Evolutionary conservation across 2,797 vertebrate species (phyloP), one percentile per base, ranked within the genome.

Genomic region (Trematomus bernacchii): DNA sequence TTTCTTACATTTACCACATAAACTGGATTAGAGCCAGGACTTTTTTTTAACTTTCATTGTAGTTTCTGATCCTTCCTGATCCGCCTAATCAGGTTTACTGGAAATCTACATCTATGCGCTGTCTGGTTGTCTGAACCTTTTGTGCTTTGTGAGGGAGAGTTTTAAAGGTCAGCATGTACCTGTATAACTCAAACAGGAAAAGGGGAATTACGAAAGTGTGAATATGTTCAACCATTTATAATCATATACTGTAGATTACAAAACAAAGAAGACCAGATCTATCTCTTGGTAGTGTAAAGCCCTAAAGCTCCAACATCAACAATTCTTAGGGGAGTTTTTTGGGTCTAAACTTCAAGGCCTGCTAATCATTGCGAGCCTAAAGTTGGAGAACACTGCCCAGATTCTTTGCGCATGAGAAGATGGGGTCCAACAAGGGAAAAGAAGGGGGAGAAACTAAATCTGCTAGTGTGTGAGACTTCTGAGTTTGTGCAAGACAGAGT

Each of bases 401-500:
- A 90, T 90, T 90, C 88, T 69, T 86, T 16, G 23, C 52, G 78
- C 77, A 77, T 88, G 85, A 91, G 66, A 79, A 52, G 66, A 79
- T n/a, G 21, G 58, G 52, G 83, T 78, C 63, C 76, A 76, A 80
- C 78, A 46, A 81, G 73, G 64, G 52, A 21, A 54, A 73, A 51
- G 27, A 30, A 54, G 53, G 58, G 48, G 46, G 54, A 59, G 60
- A 78, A 81, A 78, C 60, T 70, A 57, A 67, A 62, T 71, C 19
- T 66, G 7, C 14, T 30, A 66, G 72, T 62, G 54, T 70, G 66
- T 30, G 60, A 73, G 60, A 61, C 64, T 71, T 66, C 57, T 67
- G 47, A 46, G 75, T 82, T 71, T 85, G 59, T 76, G 48, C 46
- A 37, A 82, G 59, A 71, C 15, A 14, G 43, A 72, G 30, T 48